These are phyloP conservation scores for Drosophila kepulauana DNA, from an alignment of 1,140 invertebrate genomes.

Conservation along the genomic window DNA sequence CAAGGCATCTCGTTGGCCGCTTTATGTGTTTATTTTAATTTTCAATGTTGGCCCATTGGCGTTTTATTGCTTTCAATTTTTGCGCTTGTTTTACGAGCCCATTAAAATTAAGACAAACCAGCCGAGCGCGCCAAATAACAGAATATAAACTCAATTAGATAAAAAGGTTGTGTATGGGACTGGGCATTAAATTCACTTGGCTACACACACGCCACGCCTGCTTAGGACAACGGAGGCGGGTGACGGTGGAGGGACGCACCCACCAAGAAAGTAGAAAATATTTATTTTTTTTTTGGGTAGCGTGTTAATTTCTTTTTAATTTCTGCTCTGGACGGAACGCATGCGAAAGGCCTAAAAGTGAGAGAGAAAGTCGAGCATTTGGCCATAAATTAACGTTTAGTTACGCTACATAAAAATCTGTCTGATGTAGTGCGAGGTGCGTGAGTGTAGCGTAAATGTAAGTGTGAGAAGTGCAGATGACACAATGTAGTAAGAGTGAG, in stretches of 20 bases:
- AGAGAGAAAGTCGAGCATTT: slow-evolving; percentile 49
- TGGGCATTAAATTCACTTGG: slow-evolving; percentile 69
- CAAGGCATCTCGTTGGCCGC: slow-evolving; percentile 30
- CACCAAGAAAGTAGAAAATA: slow-evolving; percentile 38
- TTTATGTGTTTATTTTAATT: slow-evolving; percentile 82
- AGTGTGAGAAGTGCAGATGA: slow-evolving; percentile 17
- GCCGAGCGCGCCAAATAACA: slow-evolving; percentile 29
- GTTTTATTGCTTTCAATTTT: slow-evolving; percentile 77
- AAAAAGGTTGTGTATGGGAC: slow-evolving; percentile 34
- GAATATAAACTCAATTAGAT: slow-evolving; percentile 75
- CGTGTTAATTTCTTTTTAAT: slow-evolving; percentile 82
- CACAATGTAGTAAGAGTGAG: background rate
- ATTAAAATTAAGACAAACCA: slow-evolving; percentile 75
- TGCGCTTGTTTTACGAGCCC: slow-evolving; percentile 77
- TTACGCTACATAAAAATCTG: slow-evolving; percentile 80
- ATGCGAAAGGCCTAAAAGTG: slow-evolving; percentile 33
- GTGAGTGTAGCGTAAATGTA: no score
- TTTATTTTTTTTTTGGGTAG: slow-evolving; percentile 46
- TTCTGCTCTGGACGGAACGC: slow-evolving; percentile 47
- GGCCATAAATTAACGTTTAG: slow-evolving; percentile 78
- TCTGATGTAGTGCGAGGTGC: slow-evolving; percentile 24
- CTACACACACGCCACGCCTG: slow-evolving; percentile 52
- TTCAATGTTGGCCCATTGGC: slow-evolving; percentile 62
- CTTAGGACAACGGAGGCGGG: background rate
- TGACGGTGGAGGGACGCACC: slow-evolving; percentile 22